Base-by-base conservation (phyloP, 2,113 vertebrate genomes). In the Rhizomys pruinosus region DNA sequence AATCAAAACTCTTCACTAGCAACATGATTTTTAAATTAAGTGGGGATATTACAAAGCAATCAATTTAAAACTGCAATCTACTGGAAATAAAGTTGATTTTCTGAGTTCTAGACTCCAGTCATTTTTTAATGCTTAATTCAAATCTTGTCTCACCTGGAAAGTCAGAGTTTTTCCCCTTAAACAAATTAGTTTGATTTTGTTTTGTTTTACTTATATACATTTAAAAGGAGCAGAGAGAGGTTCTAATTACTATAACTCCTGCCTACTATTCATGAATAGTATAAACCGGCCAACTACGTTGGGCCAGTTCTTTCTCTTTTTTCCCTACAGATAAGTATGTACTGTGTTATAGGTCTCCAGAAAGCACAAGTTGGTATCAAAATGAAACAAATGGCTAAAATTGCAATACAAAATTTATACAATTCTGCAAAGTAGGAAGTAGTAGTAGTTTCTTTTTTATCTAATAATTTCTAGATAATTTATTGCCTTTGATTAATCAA, bases 241-340 rank as follows among this genome's bases (percentile, higher is more conserved):
- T 57, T 80, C 34, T 72, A 66, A 52, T 93, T 82, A 92, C 39
- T 44, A 57, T 92, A 29, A 77, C 79, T 77, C 66, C 59, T 87
- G 92, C 86, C 90, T 92, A 89, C 76, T 96, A 86, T 88, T 92
- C n/a, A 71, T 93, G 61, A 95, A 91, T 93, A 94, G 90, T 90
- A 92, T 87, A 90, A 94, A 88, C 7, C 47, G 92, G 34, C 29
- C 61, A 95, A 66, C 25, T 63, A 55, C 42, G n/a, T 37, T 63
- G 91, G 72, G 32, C 55, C 32, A 63, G n/a, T n/a, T 61, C 47
- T 39, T 29, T 13, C 52, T 71, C 37, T 80, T 52, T 66, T 32
- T 27, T 61, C 52, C 34, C 74, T 44, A 72, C 19, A 95, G 8
- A 89, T 32, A 78, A 37, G 25, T 69, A 59, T 4, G 69, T 78